A percentile compares a stretch with the other conserved stretches of the same genome.
These are phyloP conservation scores for Crematogaster levior DNA, from an alignment of 2,888 invertebrate genomes.

Conservation along the genomic window DNA sequence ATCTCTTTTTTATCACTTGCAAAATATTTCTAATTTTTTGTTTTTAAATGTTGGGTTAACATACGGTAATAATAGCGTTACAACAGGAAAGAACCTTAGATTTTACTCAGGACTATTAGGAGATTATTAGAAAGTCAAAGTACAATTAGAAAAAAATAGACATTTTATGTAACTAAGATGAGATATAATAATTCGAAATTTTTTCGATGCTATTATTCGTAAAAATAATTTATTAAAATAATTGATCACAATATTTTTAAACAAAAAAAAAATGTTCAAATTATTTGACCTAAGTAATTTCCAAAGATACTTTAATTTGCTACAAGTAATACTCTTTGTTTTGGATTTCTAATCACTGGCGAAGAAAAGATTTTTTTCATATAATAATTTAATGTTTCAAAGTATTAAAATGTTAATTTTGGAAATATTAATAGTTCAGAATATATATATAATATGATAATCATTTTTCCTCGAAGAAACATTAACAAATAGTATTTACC, in stretches of 20 bases:
- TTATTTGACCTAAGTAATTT: not conserved
- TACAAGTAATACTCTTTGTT: no score
- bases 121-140: not conserved
- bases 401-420: not conserved
- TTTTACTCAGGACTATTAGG: not conserved
- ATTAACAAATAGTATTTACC: not conserved
- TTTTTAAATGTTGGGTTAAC: not conserved
- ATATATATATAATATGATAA: not conserved
- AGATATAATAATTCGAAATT: not conserved
- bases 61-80: slow-evolving; percentile 15
- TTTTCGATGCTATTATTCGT: not conserved
- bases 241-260: not conserved
- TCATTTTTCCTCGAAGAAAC: not conserved
- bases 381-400: not conserved
- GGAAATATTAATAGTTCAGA: not conserved
- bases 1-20: not conserved
- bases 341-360: no score
- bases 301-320: no score
- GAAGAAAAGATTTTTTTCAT: no score
- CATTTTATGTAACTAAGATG: not conserved
- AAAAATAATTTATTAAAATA: not conserved
- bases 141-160: not conserved
- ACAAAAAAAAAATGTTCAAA: not conserved
- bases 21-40: slow-evolving; percentile 1
- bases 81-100: not conserved